phyloP scores from a whole-genome alignment of 2,888 invertebrate genomes.

The Branchipolynoe longqiensis region DNA sequence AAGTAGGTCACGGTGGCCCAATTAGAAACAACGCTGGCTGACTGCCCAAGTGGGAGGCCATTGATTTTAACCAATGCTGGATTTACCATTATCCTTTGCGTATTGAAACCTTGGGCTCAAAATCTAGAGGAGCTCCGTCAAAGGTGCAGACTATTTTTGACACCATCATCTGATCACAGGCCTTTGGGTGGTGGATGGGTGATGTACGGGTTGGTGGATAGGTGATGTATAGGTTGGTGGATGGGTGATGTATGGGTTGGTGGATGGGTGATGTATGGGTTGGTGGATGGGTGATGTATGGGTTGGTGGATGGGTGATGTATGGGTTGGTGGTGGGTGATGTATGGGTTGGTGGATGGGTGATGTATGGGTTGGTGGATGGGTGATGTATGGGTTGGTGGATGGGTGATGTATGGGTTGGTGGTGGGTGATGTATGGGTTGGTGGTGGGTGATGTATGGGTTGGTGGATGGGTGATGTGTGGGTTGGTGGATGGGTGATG shows the following conservation, averaged over 20 bases:
- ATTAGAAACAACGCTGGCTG: no score
- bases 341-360: neutral
- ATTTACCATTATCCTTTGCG: no score
- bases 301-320: neutral
- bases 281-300: neutral
- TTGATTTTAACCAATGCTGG: no score
- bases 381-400: neutral
- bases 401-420: neutral
- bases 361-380: neutral
- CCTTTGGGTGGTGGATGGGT: neutral
- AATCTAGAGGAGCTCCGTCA: no score
- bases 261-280: neutral
- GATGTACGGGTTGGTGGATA: neutral
- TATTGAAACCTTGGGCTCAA: no score
- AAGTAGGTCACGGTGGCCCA: no score
- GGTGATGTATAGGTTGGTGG: neutral
- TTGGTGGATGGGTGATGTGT: neutral
- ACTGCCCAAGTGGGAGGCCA: no score
- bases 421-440: neutral
- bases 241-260: neutral
- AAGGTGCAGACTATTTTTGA: no score
- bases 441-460: neutral
- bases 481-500: neutral
- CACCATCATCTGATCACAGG: no score
- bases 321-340: neutral